Percentiles rank a stretch among this genome's conserved stretches.
phyloP scores from a whole-genome alignment of 53 echinoderm and acorn worm species.

The Actinopyga echinites region DNA sequence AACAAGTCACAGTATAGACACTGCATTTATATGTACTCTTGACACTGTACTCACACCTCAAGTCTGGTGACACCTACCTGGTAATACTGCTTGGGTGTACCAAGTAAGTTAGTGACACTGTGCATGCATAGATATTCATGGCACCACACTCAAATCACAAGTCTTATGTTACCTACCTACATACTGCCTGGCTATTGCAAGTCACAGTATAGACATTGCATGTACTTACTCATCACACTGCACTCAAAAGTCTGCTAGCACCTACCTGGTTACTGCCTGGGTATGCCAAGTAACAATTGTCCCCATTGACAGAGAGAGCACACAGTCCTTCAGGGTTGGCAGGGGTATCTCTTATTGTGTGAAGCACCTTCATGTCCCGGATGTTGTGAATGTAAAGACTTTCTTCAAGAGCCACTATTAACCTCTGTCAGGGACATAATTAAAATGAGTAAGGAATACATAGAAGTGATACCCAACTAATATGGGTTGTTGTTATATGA shows the following conservation, averaged over 20 bases:
- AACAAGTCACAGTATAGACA: slow-evolving; percentile 77
- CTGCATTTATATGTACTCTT: too few species aligned
- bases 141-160: too few species aligned
- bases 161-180: too few species aligned
- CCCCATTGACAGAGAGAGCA: slow-evolving; percentile 85
- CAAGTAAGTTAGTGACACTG: background rate
- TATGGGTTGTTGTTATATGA: too few species aligned
- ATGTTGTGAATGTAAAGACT: slow-evolving; percentile 98
- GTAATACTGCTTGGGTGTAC: too few species aligned
- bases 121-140: too few species aligned
- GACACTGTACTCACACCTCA: too few species aligned
- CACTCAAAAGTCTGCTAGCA: too few species aligned
- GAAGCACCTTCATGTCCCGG: slow-evolving; percentile 98
- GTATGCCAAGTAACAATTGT: slow-evolving; percentile 98
- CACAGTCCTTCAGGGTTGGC: slow-evolving; percentile 90
- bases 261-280: slow-evolving; percentile 97
- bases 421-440: slow-evolving; percentile 59
- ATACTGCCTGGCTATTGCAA: slow-evolving; percentile 91
- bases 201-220: slow-evolving; percentile 71
- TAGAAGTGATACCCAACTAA: background rate
- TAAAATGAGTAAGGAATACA: background rate
- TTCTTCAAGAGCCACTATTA: slow-evolving; percentile 97
- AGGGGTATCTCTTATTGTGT: slow-evolving; percentile 99
- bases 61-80: too few species aligned
- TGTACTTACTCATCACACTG: too few species aligned